Base-by-base conservation (phyloP, 1,140 invertebrate species). In the Caerostris extrusa region DNA sequence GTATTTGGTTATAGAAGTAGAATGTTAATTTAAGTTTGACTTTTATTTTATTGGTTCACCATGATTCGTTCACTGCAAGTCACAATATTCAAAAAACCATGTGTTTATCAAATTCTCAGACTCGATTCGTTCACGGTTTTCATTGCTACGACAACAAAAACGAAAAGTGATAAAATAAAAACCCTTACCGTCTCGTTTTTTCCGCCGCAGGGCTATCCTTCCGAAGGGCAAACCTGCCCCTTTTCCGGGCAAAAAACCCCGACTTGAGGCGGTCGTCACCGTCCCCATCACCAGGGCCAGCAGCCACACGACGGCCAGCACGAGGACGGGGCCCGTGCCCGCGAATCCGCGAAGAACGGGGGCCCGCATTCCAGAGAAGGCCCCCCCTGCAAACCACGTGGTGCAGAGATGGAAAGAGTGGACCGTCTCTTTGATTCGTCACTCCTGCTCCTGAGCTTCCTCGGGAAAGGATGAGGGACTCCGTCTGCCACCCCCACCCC, bases 111-210 rank as follows among this genome's bases (percentile, higher is more conserved):
- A 34, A 34, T 34, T 34, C 34, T 34, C 34, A 34, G 34, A 34
- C 34, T 1, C 34, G 34, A 34, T 34, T 34, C 34, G 34, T 34
- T 34, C 34, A 34, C 34, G 34, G 34, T 34, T 34, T 34, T 34
- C 34, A 34, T 2, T 34, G 34, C 34, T 34, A 34, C 34, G 34
- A 34, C 34, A 34, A 34, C 61, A 67, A 67, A 64, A 64, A 17
- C 61, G 12, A 17, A 64, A 17, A 64, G 14, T 17, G 5, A 17
- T 3, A 4, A 67, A 67, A 5, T 0, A 6, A 14, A 60, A 57
- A 92, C 61, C 82, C 93, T 77, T 82, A 90, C 93, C 93, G 88
- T 94, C 93, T 57, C 93, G 85, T 60, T 94, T 94, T 12, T 67
- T 67, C 14, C 93, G 83, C 50, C 67, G 58, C 1, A 69, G 61